phyloP scores from a whole-genome alignment of 2,888 invertebrate species.

The Cosmopolites sordidus region DNA sequence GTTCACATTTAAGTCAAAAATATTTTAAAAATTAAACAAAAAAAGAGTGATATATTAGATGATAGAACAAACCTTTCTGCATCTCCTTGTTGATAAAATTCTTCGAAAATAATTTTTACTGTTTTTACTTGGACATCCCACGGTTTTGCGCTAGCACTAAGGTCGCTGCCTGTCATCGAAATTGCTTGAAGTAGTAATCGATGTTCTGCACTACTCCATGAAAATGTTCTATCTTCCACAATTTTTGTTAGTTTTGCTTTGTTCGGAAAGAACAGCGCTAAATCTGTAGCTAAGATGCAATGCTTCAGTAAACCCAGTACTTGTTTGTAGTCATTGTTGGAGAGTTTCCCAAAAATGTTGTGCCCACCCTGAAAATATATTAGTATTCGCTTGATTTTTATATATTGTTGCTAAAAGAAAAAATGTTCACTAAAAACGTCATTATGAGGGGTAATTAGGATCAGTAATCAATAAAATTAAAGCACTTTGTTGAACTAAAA shows the following conservation, averaged over 20 bases:
- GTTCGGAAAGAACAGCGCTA: conserved; percentile 78
- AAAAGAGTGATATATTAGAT: no score
- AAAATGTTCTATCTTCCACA: conserved; percentile 55
- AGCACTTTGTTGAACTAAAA: no score
- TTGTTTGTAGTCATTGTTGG: conserved; percentile 70
- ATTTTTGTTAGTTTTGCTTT: conserved; percentile 58
- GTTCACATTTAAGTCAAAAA: no score
- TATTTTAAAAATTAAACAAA: no score
- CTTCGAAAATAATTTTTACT: conserved; percentile 74
- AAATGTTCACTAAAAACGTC: no score
- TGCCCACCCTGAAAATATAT: conserved; percentile 66
- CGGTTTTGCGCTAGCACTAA: conserved; percentile 80
- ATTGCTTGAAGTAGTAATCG: conserved; percentile 68
- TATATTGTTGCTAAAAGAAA: no score
- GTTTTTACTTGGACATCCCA: conserved; percentile 79
- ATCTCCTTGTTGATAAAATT: conserved; percentile 70
- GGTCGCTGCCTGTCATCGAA: conserved; percentile 79
- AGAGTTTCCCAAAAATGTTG: conserved; percentile 74
- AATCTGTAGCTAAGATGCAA: conserved; percentile 80
- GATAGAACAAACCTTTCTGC: conserved; percentile 40
- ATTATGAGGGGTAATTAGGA: no score
- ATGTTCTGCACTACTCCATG: conserved; percentile 64
- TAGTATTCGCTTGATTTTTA: no score
- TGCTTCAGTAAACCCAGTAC: conserved; percentile 72
- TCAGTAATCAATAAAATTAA: no score